Evolutionary conservation across 2,797 vertebrate species (phyloP).

Genomic region (Microctenopoma stevenorrisi): DNA sequence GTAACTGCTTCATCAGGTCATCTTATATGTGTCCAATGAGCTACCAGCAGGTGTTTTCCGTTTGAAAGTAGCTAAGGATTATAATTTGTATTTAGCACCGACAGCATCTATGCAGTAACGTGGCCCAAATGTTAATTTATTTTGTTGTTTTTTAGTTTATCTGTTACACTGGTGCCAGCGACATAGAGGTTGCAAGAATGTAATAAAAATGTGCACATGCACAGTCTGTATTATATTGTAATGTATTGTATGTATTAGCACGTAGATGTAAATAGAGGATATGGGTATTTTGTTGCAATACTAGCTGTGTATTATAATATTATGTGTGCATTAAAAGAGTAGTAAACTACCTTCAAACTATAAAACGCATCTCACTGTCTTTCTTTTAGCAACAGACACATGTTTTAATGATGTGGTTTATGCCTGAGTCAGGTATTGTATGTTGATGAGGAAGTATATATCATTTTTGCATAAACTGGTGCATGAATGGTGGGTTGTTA

Average conservation of each 20-base stretch:
- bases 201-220: neutral
- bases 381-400: neutral
- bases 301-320: conserved; percentile 6
- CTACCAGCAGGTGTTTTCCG: neutral
- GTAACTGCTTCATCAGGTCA: neutral
- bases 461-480: too few species aligned
- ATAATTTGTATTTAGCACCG: neutral
- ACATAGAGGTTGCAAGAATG: neutral
- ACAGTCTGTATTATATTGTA: neutral
- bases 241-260: neutral
- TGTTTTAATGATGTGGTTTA: neutral
- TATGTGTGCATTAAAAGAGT: conserved; percentile 1
- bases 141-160: neutral
- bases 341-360: neutral
- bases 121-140: neutral
- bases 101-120: neutral
- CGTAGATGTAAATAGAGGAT: neutral
- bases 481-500: neutral
- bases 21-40: neutral
- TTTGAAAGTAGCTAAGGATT: neutral
- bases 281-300: neutral
- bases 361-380: neutral
- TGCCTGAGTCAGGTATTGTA: neutral
- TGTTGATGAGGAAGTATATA: too few species aligned
- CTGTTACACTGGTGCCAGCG: neutral